Percentiles rank a stretch among this genome's conserved stretches.
These are phyloP conservation scores for Umimayanthus kanabou DNA, from an alignment of 92 coral and sea anemone genomes.

Conservation along the genomic window DNA sequence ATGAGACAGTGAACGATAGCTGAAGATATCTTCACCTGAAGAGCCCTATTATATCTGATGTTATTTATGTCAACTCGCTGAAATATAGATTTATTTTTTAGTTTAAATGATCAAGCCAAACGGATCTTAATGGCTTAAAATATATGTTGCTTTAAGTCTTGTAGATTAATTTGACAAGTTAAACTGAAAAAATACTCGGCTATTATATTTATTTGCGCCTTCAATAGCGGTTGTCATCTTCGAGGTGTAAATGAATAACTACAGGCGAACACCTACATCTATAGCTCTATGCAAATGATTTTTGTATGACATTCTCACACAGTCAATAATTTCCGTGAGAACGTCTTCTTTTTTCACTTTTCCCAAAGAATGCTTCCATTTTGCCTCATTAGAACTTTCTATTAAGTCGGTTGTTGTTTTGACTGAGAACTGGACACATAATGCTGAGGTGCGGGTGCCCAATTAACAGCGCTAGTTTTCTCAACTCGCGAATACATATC, in stretches of 20 bases:
- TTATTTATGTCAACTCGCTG: background rate
- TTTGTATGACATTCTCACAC: background rate
- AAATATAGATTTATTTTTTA: background rate
- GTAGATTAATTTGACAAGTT: background rate
- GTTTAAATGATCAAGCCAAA: background rate
- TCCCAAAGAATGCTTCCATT: slow-evolving; percentile 19
- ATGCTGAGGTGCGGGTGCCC: background rate
- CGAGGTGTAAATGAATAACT: slow-evolving; percentile 46
- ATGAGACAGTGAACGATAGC: slow-evolving; percentile 21
- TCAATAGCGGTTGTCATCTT: background rate
- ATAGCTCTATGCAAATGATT: background rate
- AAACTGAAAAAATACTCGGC: background rate
- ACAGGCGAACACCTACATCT: background rate
- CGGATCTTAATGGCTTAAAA: background rate
- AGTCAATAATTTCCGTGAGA: background rate
- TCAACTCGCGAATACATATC: background rate
- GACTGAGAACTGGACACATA: background rate
- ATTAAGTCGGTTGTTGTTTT: slow-evolving; percentile 26
- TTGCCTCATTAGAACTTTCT: slow-evolving; percentile 35
- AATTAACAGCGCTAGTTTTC: background rate
- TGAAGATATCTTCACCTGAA: background rate
- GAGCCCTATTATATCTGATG: background rate
- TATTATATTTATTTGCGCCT: background rate
- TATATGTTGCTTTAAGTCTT: background rate
- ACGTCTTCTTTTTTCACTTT: slow-evolving; percentile 3